Base-by-base conservation (phyloP, 2,113 vertebrate genomes). In the Aviceda subcristata region DNA sequence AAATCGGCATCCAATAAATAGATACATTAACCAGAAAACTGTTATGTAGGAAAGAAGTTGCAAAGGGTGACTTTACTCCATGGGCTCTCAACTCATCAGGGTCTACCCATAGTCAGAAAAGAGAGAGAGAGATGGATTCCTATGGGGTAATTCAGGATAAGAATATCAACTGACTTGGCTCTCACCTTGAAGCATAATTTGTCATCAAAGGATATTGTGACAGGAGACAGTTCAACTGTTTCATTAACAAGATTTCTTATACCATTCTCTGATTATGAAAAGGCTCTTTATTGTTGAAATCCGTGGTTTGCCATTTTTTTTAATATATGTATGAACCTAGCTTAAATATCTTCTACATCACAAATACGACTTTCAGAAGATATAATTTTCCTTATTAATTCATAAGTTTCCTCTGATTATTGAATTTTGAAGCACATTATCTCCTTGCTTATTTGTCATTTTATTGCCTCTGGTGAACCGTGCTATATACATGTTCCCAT, bases 201-300 rank as follows among this genome's bases (percentile, higher is more conserved):
- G 51, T 93, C 91, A 91, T 91, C 83, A 94, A 81, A 95, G 73
- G 59, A 93, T 95, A 93, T 88, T 94, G 88, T 96, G 79, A 66
- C 78, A 86, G 72, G 60, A 97, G 96, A 92, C 60, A 84, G 46
- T 77, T 56, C 23, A 73, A 92, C 64, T 72, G 48, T 87, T 95
- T 93, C 68, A 91, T 92, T 95, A 92, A 88, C 64, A 81, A 72
- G 55, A 79, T 94, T 91, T 91, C 73, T 92, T 92, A 51, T 55
- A 71, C 64, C 27, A 32, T 84, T 56, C 68, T 67, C 60, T 94
- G 83, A 88, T 94, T 89, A 92, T 57, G 36, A 81, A 91, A 91
- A 89, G 60, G 32, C 36, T 63, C 93, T 92, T 84, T 64, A 60
- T 87, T 92, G 45, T 84, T 64, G 64, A 77, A 81, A 76, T 48